phyloP scores from a whole-genome alignment of 2,113 vertebrate genomes.

The Numida meleagris region DNA sequence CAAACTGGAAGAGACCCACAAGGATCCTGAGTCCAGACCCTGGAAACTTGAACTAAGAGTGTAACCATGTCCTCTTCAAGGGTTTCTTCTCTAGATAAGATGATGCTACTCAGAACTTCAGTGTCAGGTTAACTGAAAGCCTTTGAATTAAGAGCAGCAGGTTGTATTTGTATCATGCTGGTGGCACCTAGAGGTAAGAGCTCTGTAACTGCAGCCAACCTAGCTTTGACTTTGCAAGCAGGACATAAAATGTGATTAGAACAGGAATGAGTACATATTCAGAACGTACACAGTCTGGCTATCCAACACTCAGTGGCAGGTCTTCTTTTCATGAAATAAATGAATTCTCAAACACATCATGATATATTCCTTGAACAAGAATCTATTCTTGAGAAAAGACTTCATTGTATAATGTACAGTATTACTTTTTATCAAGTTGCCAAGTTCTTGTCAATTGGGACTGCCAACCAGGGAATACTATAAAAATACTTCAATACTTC shows the following conservation, averaged over 20 bases:
- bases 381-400: neutral
- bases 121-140: neutral
- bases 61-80: rapidly evolving
- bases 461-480: neutral
- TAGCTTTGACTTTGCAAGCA: neutral
- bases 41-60: neutral
- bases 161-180: neutral
- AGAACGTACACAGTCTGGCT: neutral
- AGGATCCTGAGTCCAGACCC: neutral
- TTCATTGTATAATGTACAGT: neutral
- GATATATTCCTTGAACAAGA: neutral
- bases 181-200: neutral
- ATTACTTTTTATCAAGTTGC: neutral
- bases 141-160: neutral
- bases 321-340: neutral
- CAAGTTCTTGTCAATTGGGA: neutral
- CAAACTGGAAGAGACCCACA: neutral
- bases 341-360: neutral
- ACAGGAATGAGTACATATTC: neutral
- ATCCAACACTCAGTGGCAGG: neutral
- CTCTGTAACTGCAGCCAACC: neutral
- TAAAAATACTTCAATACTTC: neutral
- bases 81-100: neutral
- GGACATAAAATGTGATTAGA: neutral
- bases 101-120: neutral